phyloP scores from a whole-genome alignment of 2,797 vertebrate genomes.

The Cichlasoma orientale region DNA sequence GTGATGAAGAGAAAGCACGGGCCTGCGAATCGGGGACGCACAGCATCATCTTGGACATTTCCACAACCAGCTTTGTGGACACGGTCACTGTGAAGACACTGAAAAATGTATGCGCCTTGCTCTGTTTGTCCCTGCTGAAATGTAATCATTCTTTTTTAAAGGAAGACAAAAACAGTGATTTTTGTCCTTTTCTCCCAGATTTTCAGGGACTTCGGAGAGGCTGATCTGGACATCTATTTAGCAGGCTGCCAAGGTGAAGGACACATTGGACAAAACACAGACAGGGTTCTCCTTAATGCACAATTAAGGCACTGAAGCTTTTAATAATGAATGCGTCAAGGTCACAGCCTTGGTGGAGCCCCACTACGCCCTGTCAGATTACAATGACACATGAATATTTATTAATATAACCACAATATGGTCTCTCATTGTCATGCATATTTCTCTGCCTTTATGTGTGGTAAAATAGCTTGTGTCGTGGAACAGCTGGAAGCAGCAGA shows the following conservation, averaged over 20 bases:
- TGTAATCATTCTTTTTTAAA: background rate
- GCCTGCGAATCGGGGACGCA: slow-evolving; percentile 63
- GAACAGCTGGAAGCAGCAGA: slow-evolving; percentile 84
- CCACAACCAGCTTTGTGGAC: slow-evolving; percentile 85
- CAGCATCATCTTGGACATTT: slow-evolving; percentile 88
- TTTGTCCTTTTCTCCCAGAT: slow-evolving; percentile 76
- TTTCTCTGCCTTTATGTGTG: slow-evolving; percentile 22
- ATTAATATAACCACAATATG: slow-evolving; percentile 14
- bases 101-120: slow-evolving; percentile 62
- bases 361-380: slow-evolving; percentile 1
- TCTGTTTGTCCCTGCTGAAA: background rate
- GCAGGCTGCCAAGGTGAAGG: slow-evolving; percentile 86
- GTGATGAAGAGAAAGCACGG: slow-evolving; percentile 9
- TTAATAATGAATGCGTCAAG: slow-evolving; percentile 39
- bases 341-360: slow-evolving; percentile 32
- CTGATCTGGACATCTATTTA: slow-evolving; percentile 87
- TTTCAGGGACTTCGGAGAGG: slow-evolving; percentile 88
- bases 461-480: slow-evolving; percentile 81
- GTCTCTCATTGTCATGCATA: slow-evolving; percentile 3
- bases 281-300: slow-evolving; percentile 26
- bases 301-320: slow-evolving; percentile 12
- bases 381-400: slow-evolving; percentile 26
- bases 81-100: slow-evolving; percentile 76
- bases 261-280: slow-evolving; percentile 37
- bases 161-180: background rate